phyloP scores from a whole-genome alignment of 2,888 invertebrate genomes.

The Itoplectis maculator region DNA sequence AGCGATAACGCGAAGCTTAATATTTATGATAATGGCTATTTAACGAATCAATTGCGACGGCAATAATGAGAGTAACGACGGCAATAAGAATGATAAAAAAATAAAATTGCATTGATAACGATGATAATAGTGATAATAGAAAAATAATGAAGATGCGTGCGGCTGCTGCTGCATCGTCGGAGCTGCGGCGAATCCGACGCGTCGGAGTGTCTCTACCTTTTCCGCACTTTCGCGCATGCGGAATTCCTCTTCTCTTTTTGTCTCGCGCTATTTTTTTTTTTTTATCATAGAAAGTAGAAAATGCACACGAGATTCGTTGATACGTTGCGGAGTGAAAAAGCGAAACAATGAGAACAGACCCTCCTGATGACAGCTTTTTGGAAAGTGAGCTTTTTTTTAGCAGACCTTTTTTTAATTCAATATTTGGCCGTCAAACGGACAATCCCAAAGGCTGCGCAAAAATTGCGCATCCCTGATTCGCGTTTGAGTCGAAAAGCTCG shows the following conservation, averaged over 20 bases:
- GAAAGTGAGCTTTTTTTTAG: conserved; percentile 33
- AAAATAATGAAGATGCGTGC: not conserved
- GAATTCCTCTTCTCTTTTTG: conserved; percentile 27
- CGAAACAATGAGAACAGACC: conserved; percentile 30
- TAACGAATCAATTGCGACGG: conserved; percentile 3
- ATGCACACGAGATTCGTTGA: conserved; percentile 69
- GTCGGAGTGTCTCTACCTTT: conserved; percentile 11
- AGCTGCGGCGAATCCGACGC: not conserved
- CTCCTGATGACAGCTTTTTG: conserved; percentile 23
- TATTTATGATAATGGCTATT: conserved; percentile 15
- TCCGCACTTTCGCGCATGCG: not conserved
- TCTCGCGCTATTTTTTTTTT: conserved; percentile 20
- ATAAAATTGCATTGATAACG: not conserved
- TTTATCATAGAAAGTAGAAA: conserved; percentile 63
- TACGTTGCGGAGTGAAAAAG: conserved; percentile 62
- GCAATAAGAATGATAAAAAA: conserved; percentile 8
- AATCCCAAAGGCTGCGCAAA: too few relatives aligned
- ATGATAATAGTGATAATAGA: not conserved
- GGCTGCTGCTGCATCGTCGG: not conserved
- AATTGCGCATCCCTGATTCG: too few relatives aligned
- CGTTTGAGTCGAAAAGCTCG: too few relatives aligned
- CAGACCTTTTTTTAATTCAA: not conserved
- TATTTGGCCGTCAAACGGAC: too few relatives aligned
- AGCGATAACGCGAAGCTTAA: conserved; percentile 26
- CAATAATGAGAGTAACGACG: conserved; percentile 15